Base-by-base conservation (phyloP, 2,113 vertebrate species). In the Lipophrys pholis region DNA sequence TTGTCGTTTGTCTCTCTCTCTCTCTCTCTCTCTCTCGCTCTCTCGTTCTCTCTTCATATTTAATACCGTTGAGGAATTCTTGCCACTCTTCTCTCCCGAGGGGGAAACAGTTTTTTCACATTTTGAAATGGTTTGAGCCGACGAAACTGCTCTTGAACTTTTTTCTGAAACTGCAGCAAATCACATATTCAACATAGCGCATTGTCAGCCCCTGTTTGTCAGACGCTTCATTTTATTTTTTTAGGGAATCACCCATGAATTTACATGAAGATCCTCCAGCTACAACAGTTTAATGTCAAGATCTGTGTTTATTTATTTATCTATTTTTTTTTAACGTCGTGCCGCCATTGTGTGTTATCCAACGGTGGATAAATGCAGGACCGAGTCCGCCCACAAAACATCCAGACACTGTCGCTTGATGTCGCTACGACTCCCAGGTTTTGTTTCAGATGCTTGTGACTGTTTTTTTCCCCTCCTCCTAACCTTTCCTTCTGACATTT, bases 401-500 rank as follows among this genome's bases (percentile, higher is more conserved):
- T 57, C 45, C 63, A 60, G 48, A 75, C 66, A 0, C 57, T 11
- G 30, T 73, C 51, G 69, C 39, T 69, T 39, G 10, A 17, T 69
- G 73, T 69, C 53, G 8, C 16, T 51, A 79, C 59, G 53, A 59
- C 69, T 74, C 68, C 65, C 60, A 40, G 57, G 52, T 86, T 84
- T 59, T 67, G 57, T 81, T 76, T 80, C 76, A 56, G 49, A 69
- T 77, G 71, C 40, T 69, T 42, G 65, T 73, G 82, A 71, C 81
- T 55, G 59, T 63, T 78, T 76, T 73, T 54, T 38, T 11, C 45
- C 15, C 14, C 21, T n/a, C 65, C 16, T 77, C 35, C 55, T 84
- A 73, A 86, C 81, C 87, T 89, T 87, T 88, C 54, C 52, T 63
- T 76, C 76, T 87, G 85, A 89, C 87, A 85, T 90, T 92, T 90